Evolutionary conservation across 2,797 vertebrate species (phyloP).

Genomic region (Rhabdophis nuchalis): DNA sequence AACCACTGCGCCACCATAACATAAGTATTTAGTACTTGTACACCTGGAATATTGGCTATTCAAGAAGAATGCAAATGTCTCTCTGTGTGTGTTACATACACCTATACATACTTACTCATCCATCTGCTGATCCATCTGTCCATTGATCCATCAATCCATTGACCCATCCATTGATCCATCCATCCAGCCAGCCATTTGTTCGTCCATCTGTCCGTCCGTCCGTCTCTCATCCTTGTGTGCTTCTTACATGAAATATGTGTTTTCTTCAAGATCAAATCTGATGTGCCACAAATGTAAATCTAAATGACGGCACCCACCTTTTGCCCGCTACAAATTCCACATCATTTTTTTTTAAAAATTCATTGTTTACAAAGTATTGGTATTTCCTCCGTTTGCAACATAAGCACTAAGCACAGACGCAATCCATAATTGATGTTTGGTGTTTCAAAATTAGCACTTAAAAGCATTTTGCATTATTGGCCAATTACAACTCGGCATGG

Average conservation of each 20-base stretch:
- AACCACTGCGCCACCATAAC: not conserved
- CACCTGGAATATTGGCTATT: not conserved
- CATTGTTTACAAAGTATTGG: slow-evolving; percentile 3
- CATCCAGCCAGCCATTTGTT: not conserved
- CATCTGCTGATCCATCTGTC: not conserved
- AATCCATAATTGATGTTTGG: slow-evolving; percentile 26
- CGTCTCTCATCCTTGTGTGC: not conserved
- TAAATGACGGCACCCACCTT: not conserved
- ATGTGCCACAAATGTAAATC: not conserved
- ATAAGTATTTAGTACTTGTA: not conserved
- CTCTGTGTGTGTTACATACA: not conserved
- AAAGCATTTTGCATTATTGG: not conserved
- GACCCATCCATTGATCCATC: not conserved
- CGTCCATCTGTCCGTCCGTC: not conserved
- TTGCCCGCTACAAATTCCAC: not conserved
- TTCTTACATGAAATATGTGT: not conserved
- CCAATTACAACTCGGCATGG: not conserved
- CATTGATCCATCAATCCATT: not conserved
- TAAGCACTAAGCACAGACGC: slow-evolving; percentile 11
- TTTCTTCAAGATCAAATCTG: slow-evolving; percentile 23
- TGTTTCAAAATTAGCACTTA: slow-evolving; percentile 8
- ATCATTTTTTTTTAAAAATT: slow-evolving; percentile 24
- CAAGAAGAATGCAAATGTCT: not conserved
- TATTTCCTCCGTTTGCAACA: slow-evolving; percentile 2
- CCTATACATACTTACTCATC: not conserved